Evolutionary conservation across 2,113 vertebrate species (phyloP), one percentile per base, ranked within the genome.

Genomic region (Spea multiplicata): DNA sequence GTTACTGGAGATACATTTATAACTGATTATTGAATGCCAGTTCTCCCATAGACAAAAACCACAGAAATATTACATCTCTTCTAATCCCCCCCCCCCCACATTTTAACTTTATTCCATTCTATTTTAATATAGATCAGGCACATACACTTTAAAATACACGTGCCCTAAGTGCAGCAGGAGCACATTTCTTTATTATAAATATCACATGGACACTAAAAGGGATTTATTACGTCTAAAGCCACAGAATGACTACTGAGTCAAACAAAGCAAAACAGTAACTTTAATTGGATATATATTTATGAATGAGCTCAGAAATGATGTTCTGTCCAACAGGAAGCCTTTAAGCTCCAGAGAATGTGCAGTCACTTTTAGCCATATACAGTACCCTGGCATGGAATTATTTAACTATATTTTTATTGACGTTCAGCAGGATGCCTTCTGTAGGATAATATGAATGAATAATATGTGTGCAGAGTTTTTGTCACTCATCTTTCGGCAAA

Each of bases 401-500:
- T 66, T 79, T 79, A 47, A n/a, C 76, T 44, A 66, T 65, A 62
- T 66, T 73, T 79, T 79, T 44, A 66, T 73, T 72, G 69, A 78
- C 47, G 8, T 47, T 55, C 66, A 8, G 74, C 52, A 46, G 46
- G 65, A 68, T 55, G 75, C 70, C 55, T 70, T 69, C 48, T 17
- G 55, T 70, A 53, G 50, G 62, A 61, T 64, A 47, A 68, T 74
- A 80, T 80, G 71, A 74, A 74, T 74, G 78, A 73, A 80, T 68
- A 74, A 80, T 80, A 68, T 67, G 77, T 74, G 66, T 77, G 67
- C 55, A 71, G 53, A 73, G 73, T 66, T 74, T 67, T 73, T 80
- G 64, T 80, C 78, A 80, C 71, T 80, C 45, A 64, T 66, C 78
- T 66, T 74, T 64, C 78, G 61, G 67, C 77, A 80, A 80, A 80